Percentiles rank a stretch among this genome's conserved stretches.
phyloP scores from a whole-genome alignment of 2,113 vertebrate species.

The Pangasianodon gigas region DNA sequence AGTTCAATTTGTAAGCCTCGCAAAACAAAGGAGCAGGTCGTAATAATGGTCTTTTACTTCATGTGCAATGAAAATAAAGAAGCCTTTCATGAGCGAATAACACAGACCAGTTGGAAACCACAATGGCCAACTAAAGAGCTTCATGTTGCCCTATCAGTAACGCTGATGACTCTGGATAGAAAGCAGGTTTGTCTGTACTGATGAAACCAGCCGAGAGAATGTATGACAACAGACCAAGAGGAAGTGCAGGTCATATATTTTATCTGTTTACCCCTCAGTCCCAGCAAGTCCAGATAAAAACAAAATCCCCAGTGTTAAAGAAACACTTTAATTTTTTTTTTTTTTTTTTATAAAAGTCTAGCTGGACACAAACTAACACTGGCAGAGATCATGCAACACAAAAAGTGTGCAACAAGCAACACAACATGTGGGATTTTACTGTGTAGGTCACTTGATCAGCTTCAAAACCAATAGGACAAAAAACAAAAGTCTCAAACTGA shows the following conservation, averaged over 20 bases:
- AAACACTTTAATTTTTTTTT: too few relatives aligned
- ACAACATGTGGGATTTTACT: neutral
- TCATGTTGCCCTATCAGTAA: constrained; percentile 4
- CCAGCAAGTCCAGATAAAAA: neutral
- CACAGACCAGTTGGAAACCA: constrained; percentile 6
- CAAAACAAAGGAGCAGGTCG: constrained; percentile 29
- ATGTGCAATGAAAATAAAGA: constrained; percentile 48
- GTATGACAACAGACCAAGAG: neutral
- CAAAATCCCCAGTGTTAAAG: neutral
- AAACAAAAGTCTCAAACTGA: neutral
- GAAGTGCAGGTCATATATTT: constrained; percentile 24
- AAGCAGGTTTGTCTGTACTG: constrained; percentile 30
- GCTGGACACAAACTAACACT: too few relatives aligned
- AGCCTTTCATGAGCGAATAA: constrained; percentile 49
- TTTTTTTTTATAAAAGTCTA: too few relatives aligned
- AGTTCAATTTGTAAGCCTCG: constrained; percentile 37
- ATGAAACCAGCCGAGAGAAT: constrained; percentile 9
- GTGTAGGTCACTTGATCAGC: neutral
- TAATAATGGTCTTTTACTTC: constrained; percentile 48
- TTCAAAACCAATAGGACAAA: neutral
- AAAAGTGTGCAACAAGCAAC: neutral
- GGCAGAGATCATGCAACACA: neutral
- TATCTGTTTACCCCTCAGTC: neutral
- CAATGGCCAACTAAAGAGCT: constrained; percentile 11
- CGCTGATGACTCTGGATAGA: neutral